A percentile compares a stretch with the other conserved stretches of the same genome.
Evolutionary conservation across 2,113 vertebrate species (phyloP).

Genomic region (Clinocottus analis): DNA sequence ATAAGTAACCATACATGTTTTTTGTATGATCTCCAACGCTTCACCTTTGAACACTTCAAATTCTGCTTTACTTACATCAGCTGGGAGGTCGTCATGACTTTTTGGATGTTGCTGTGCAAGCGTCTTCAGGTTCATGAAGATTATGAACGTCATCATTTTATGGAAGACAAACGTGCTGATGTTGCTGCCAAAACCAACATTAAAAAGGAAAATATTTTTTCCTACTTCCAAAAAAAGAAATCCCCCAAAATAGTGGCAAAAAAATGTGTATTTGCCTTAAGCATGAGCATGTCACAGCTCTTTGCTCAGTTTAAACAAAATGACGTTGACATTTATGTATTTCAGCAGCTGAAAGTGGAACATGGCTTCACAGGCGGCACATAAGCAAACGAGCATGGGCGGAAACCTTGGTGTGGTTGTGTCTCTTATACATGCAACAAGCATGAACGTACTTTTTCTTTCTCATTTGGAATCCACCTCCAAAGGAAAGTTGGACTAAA

Average conservation of each 20-base stretch:
- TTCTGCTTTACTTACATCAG: constrained; percentile 28
- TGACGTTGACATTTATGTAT: background rate
- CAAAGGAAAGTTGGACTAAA: background rate
- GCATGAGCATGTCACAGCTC: background rate
- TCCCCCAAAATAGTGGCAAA: background rate
- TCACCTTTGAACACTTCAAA: background rate
- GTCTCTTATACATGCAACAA: background rate
- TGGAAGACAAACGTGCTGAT: no score
- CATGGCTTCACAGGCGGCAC: background rate
- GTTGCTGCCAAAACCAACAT: no score
- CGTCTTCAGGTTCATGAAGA: background rate
- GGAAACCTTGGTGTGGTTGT: background rate
- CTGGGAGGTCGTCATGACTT: background rate
- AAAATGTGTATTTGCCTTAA: background rate
- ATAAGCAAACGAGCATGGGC: background rate
- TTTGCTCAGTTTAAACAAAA: constrained; percentile 3
- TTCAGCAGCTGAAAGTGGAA: background rate
- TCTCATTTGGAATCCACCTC: background rate
- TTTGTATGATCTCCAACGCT: background rate
- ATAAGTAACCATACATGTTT: background rate
- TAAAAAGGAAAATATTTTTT: background rate
- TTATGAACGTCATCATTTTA: background rate
- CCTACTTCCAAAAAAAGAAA: background rate
- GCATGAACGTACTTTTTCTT: background rate
- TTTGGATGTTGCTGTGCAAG: background rate